These are phyloP conservation scores for Artemia sinica DNA, from an alignment of 2,888 invertebrate genomes.

Conservation along the genomic window DNA sequence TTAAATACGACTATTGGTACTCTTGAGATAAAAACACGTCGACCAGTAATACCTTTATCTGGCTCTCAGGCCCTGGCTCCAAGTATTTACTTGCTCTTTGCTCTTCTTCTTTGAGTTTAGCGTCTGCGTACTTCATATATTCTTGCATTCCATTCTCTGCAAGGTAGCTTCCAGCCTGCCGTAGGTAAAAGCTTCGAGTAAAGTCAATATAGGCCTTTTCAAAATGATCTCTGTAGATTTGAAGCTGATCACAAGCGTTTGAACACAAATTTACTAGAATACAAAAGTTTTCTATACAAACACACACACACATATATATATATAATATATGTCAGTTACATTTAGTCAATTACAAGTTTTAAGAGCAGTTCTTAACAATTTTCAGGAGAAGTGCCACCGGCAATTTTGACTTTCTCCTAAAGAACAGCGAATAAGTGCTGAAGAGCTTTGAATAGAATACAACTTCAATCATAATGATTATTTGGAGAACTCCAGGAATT, in stretches of 20 bases:
- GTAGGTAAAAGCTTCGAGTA: conserved; percentile 73
- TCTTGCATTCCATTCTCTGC: conserved; percentile 78
- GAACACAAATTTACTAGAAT: conserved; percentile 79
- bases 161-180: conserved; percentile 79
- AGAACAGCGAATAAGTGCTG: no score
- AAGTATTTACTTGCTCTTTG: conserved; percentile 75
- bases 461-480: no score
- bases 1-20: background rate
- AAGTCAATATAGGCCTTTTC: conserved; percentile 89
- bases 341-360: no score
- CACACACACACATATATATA: no score
- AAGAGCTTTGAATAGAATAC: no score
- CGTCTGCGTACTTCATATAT: conserved; percentile 92
- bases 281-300: conserved; percentile 18
- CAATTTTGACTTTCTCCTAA: no score
- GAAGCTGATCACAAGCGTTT: conserved; percentile 73
- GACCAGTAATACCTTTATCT: conserved; percentile 30
- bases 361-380: no score
- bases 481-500: no score
- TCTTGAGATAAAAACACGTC: background rate
- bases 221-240: conserved; percentile 90
- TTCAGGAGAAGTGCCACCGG: no score
- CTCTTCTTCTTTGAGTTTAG: conserved; percentile 85
- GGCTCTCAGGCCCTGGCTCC: conserved; percentile 57
- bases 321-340: no score